Evolutionary conservation across 1,140 invertebrate genomes (phyloP).

Genomic region (Glomeris maerens): DNA sequence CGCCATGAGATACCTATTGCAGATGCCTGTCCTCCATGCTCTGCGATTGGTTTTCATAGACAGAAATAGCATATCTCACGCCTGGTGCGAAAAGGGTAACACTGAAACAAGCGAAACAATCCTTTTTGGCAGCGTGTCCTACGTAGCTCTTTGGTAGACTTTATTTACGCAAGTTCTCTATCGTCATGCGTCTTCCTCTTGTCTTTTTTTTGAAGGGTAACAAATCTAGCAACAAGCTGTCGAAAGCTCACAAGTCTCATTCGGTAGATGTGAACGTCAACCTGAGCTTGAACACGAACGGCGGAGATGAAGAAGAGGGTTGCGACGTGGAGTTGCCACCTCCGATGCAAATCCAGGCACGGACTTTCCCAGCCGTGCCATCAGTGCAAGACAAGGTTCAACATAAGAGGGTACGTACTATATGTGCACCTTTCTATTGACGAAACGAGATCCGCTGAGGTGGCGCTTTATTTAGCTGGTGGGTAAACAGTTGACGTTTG

Average conservation of each 20-base stretch:
- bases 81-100: too few relatives aligned
- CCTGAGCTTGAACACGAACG: constrained; percentile 24
- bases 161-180: neutral
- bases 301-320: constrained; percentile 55
- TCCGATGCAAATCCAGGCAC: constrained; percentile 87
- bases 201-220: neutral
- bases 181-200: neutral
- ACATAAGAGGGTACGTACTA: constrained; percentile 42
- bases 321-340: constrained; percentile 75
- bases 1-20: too few relatives aligned
- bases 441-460: neutral
- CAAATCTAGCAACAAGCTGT: neutral
- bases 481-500: neutral
- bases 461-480: neutral
- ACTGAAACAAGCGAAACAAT: neutral
- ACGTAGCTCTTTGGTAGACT: neutral
- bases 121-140: neutral
- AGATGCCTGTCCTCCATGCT: too few relatives aligned
- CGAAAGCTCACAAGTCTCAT: neutral
- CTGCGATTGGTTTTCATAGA: too few relatives aligned
- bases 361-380: constrained; percentile 46
- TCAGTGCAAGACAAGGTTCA: constrained; percentile 47
- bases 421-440: neutral
- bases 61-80: too few relatives aligned
- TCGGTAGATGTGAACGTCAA: constrained; percentile 8